Conservation (phyloP, 2,797 vertebrate genomes). For the Lepus oiostolus region DNA sequence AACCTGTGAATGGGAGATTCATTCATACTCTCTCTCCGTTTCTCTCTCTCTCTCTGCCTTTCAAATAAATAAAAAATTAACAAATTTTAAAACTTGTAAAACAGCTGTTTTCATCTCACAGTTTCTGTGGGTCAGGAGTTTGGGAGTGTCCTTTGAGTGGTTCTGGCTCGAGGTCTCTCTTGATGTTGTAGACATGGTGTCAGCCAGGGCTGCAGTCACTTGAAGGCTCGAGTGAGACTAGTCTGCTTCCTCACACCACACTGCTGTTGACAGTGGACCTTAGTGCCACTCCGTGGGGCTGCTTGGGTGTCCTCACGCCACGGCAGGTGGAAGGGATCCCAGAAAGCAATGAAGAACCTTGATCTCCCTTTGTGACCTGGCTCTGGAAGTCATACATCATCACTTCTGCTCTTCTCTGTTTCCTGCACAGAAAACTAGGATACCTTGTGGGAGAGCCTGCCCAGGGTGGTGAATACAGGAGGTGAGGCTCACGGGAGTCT, state of each 20-base stretch:
- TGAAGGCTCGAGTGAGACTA: neutral
- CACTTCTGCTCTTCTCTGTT: neutral
- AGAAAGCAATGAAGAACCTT: neutral
- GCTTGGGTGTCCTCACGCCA: too few species aligned
- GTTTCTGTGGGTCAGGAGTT: neutral
- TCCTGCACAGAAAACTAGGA: neutral
- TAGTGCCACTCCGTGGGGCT: neutral
- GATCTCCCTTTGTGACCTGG: neutral
- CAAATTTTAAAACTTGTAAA: neutral
- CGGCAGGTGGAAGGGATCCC: neutral
- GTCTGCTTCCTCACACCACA: neutral
- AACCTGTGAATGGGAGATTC: too few species aligned
- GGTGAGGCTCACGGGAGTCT: neutral
- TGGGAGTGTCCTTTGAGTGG: neutral
- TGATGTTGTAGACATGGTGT: neutral
- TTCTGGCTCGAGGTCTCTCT: neutral
- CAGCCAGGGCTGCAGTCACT: neutral
- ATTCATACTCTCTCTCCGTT: too few species aligned
- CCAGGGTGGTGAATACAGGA: neutral
- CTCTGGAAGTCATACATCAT: neutral
- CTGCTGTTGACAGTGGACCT: neutral
- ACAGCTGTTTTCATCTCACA: neutral
- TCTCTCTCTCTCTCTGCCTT: too few species aligned
- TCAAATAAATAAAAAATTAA: too few species aligned
- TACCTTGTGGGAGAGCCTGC: neutral